Evolutionary conservation across 2,797 vertebrate genomes (phyloP), one percentile per base, ranked within the genome.

Genomic region (Fratercula arctica): DNA sequence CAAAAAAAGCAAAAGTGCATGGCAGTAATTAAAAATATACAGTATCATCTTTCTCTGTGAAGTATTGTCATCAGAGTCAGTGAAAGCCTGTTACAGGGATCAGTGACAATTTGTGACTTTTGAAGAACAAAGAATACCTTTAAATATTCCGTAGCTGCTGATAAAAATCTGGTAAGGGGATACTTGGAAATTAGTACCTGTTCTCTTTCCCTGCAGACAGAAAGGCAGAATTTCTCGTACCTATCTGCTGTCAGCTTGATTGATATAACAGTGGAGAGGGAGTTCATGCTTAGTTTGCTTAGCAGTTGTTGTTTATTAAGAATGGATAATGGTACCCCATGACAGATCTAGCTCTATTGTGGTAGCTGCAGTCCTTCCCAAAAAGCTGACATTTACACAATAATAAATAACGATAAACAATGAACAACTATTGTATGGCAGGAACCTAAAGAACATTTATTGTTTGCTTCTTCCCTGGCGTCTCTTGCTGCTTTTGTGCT

Each of bases 121-220:
- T 87, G 61, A 80, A 46, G 66, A 93, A 75, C 64, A 91, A 95
- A 82, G 37, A 70, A 78, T 84, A 75, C 35, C 50, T 90, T 85
- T 94, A 85, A 95, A 87, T 89, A 83, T 64, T 75, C 72, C 0
- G 1, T 66, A 87, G 61, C 35, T 81, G 35, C 61, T 75, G 95
- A 93, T 95, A 95, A 85, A 93, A 92, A 89, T 95, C 94, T 92
- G 64, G 78, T 84, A 94, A 96, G 21, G 14, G 23, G 46, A 94
- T 87, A 89, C 68, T 61, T 83, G 41, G 77, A 85, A 85, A 92
- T 92, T 74, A 78, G 53, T 74, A 80, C 41, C 50, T 50, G 24
- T 77, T 95, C 70, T 82, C 63, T 61, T 92, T 72, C 46, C 29
- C 25, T 68, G 57, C 13, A 77, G 72, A 57, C 25, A 89, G 82